These are phyloP conservation scores for Slavum lentiscoides DNA, from an alignment of 2,888 invertebrate species.

Conservation along the genomic window DNA sequence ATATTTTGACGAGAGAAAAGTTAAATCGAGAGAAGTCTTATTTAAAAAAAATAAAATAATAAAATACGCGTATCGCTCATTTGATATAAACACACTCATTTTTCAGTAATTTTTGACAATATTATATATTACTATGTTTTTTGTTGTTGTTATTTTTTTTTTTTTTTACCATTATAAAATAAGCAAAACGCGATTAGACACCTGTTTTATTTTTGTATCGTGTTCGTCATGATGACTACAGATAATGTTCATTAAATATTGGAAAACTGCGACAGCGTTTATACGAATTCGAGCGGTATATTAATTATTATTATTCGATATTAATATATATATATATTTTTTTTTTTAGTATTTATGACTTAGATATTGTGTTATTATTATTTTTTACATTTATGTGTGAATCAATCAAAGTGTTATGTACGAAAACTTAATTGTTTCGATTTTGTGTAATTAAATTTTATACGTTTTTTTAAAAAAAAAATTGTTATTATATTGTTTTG, in stretches of 20 bases:
- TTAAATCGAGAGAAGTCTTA: not conserved
- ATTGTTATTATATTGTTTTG: too few species aligned
- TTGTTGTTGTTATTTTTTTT: not conserved
- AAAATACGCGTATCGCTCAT: not conserved
- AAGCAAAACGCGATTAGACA: not conserved
- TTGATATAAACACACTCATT: not conserved
- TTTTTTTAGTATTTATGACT: not conserved
- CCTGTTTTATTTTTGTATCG: not conserved
- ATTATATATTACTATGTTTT: constrained; percentile 6
- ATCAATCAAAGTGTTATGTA: not conserved
- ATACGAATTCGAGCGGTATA: not conserved
- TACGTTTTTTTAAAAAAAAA: not conserved
- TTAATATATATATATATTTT: too few species aligned
- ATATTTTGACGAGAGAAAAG: constrained; percentile 22
- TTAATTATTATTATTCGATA: not conserved
- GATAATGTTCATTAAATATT: not conserved
- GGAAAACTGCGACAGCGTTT: not conserved
- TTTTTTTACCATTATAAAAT: not conserved
- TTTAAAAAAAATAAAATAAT: constrained; percentile 3
- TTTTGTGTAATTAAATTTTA: not conserved
- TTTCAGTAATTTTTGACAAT: constrained; percentile 10
- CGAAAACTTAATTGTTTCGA: not conserved
- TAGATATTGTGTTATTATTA: constrained; percentile 1
- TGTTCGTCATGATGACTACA: not conserved
- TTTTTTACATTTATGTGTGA: not conserved